Evolutionary conservation across 1,140 invertebrate species (phyloP).

Genomic region (Drosophila suzukii): DNA sequence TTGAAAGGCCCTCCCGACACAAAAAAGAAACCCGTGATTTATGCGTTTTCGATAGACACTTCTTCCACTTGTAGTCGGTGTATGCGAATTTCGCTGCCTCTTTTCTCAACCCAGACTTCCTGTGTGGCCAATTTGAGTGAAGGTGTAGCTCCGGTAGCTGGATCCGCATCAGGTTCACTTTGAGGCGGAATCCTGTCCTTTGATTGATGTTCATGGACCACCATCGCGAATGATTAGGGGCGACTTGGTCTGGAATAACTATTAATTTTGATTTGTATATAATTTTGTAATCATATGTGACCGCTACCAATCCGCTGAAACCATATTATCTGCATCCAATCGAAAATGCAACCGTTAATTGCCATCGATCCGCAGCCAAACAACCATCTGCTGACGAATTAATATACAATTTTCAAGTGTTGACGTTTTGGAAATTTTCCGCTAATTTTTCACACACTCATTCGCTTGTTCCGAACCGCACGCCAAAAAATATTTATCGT

Average conservation of each 20-base stretch:
- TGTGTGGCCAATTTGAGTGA: slow-evolving; percentile 55
- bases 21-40: slow-evolving; percentile 64
- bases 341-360: slow-evolving; percentile 17
- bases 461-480: slow-evolving; percentile 32
- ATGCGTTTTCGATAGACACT: slow-evolving; percentile 77
- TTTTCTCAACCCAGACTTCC: slow-evolving; percentile 48
- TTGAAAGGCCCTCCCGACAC: slow-evolving; percentile 65
- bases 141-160: slow-evolving; percentile 62
- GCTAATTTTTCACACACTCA: slow-evolving; percentile 73
- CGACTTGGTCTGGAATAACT: neutral
- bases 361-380: slow-evolving; percentile 1
- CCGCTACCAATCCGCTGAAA: neutral
- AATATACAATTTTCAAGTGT: slow-evolving; percentile 56
- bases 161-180: neutral
- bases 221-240: neutral
- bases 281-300: neutral
- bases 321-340: neutral
- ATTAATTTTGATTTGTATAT: neutral
- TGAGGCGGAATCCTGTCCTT: neutral
- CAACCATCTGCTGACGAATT: slow-evolving; percentile 16
- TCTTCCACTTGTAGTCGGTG: slow-evolving; percentile 7
- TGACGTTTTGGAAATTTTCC: slow-evolving; percentile 67
- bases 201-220: slow-evolving; percentile 14
- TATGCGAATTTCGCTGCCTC: slow-evolving; percentile 54
- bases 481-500: slow-evolving; percentile 66